Evolutionary conservation across 2,113 vertebrate species (phyloP).

Genomic region (Paracanthobrama guichenoti): DNA sequence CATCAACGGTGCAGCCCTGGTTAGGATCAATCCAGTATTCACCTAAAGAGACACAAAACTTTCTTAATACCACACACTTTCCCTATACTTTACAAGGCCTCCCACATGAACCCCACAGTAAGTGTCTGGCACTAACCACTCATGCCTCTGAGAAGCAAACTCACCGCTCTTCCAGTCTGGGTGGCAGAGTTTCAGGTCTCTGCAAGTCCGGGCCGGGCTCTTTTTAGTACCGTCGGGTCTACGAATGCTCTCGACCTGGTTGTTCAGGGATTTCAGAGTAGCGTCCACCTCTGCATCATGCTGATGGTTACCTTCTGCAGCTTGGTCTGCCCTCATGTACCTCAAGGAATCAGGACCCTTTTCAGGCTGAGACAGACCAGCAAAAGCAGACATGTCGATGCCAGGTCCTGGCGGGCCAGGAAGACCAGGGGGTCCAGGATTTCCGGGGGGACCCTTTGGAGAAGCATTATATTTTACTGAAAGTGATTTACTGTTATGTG

Average conservation of each 20-base stretch:
- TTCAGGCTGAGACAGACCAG: constrained; percentile 85
- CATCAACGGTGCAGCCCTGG: constrained; percentile 94
- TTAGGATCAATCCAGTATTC: constrained; percentile 99
- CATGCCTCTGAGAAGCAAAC: constrained; percentile 48
- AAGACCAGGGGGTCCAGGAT: constrained; percentile 87
- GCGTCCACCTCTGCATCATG: constrained; percentile 91
- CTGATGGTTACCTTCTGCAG: constrained; percentile 78
- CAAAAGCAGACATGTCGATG: constrained; percentile 95
- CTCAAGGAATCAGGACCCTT: constrained; percentile 90
- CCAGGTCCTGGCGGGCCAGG: constrained; percentile 92
- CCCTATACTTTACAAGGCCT: neutral
- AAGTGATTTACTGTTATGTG: neutral
- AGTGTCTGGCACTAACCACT: neutral
- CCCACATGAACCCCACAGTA: neutral
- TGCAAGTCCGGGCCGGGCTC: constrained; percentile 94
- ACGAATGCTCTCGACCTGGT: constrained; percentile 95
- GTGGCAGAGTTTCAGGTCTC: constrained; percentile 94
- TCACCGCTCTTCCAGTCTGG: constrained; percentile 96
- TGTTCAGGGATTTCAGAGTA: constrained; percentile 94
- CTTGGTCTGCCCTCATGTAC: constrained; percentile 94
- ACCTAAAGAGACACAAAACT: constrained; percentile 71
- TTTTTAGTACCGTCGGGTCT: constrained; percentile 95
- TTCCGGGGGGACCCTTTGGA: constrained; percentile 87
- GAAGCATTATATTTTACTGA: constrained; percentile 19
- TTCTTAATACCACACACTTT: neutral